These are phyloP conservation scores for Meloidogyne exigua DNA, from an alignment of 1,140 invertebrate genomes.

Conservation along the genomic window DNA sequence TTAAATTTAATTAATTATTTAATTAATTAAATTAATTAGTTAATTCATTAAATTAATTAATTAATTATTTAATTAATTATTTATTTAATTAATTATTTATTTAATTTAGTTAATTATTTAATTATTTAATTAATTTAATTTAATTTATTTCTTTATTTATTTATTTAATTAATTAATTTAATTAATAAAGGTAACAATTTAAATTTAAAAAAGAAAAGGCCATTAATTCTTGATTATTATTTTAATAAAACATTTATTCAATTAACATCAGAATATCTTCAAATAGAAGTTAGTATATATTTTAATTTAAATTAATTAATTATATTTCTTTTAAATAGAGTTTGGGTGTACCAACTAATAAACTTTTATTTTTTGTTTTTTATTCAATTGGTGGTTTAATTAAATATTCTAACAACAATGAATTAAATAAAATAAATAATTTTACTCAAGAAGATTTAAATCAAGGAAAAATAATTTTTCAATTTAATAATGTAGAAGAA, in stretches of 20 bases:
- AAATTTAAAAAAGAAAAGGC: not conserved
- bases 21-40: not conserved
- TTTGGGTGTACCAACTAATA: slow-evolving; percentile 42
- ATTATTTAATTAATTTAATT: not conserved
- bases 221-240: not conserved
- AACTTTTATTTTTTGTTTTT: slow-evolving; percentile 52
- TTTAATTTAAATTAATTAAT: slow-evolving; percentile 2
- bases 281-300: not conserved
- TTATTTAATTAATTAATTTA: too few species aligned
- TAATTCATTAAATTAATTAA: not conserved
- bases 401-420: slow-evolving; percentile 10
- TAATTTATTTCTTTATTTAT: too few species aligned
- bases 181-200: not conserved
- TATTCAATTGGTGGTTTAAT: slow-evolving; percentile 48
- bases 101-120: not conserved
- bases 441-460: slow-evolving; percentile 59
- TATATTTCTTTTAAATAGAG: slow-evolving; percentile 35
- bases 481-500: slow-evolving; percentile 19
- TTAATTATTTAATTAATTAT: too few species aligned
- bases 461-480: slow-evolving; percentile 38
- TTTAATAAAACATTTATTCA: slow-evolving; percentile 12
- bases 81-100: too few species aligned
- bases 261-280: slow-evolving; percentile 30
- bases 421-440: slow-evolving; percentile 31
- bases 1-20: not conserved